Base-by-base conservation (phyloP, 2,113 vertebrate species). In the Dipodomys merriami region DNA sequence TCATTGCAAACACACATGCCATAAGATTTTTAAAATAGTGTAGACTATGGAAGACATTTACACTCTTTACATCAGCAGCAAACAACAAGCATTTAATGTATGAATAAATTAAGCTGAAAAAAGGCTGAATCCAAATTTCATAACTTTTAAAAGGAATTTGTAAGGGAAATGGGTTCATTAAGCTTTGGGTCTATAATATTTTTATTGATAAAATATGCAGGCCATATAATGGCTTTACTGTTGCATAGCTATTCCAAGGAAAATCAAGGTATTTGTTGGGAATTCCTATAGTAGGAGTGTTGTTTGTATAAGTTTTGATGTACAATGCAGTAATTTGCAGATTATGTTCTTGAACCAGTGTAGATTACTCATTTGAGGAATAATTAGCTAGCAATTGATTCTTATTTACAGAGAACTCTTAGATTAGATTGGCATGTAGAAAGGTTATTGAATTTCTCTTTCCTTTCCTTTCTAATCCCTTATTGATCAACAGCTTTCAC, bases 121-220 rank as follows among this genome's bases (percentile, higher is more conserved):
- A 91, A 84, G 86, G 87, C 10, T 68, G 64, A 94, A 30, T 91
- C 91, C 89, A 91, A 85, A 72, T 91, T 95, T 94, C 79, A 79
- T 88, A 93, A 95, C 65, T 90, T 65, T 91, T 27, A 62, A 91
- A 77, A 88, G 69, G 87, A 83, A 88, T 93, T 94, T 91, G 83
- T 89, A 81, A 91, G 82, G 91, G 90, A 95, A 90, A 79, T 95
- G 46, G 49, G 67, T 27, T 95, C 79, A 68, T 65, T 62, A 90
- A 16, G 16, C 78, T 93, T 94, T 91, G 86, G n/a, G 62, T 83
- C 93, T 95, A 30, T 95, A 89, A 79, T 93, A 77, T 94, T 96
- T 96, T 95, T 94, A 92, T 85, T 90, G 82, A 81, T 93, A 33
- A 90, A 80, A 69, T 93, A 83, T 15, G 15, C 69, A 94, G 64